Percentiles rank a stretch among this genome's conserved stretches.
These are phyloP conservation scores for Rhizoglyphus robini DNA, from an alignment of 1,140 invertebrate genomes.

Conservation along the genomic window DNA sequence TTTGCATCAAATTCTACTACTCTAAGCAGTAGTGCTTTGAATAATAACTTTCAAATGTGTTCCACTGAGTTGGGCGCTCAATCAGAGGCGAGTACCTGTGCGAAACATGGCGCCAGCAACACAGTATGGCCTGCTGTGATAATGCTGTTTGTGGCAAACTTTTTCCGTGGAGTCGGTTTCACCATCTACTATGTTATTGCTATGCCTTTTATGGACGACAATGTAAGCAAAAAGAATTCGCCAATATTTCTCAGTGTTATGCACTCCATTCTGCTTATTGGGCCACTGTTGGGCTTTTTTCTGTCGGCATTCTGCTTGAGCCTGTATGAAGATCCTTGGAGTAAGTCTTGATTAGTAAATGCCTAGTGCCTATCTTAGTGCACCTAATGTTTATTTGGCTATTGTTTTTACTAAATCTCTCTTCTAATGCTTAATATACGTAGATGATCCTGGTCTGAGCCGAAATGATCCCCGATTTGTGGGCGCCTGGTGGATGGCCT, in stretches of 20 bases:
- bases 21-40: neutral
- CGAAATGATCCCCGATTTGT: slow-evolving; percentile 25
- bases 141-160: slow-evolving; percentile 22
- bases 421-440: too few species aligned
- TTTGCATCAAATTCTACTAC: neutral
- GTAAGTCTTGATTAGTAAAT: slow-evolving; percentile 22
- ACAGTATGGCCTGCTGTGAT: slow-evolving; percentile 17
- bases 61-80: neutral
- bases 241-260: slow-evolving; percentile 26
- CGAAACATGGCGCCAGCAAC: neutral
- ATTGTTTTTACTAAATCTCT: too few species aligned
- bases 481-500: slow-evolving; percentile 51
- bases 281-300: slow-evolving; percentile 25
- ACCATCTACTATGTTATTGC: slow-evolving; percentile 27
- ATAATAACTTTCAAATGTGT: neutral
- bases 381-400: neutral
- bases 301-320: slow-evolving; percentile 23
- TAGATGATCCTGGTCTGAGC: slow-evolving; percentile 22
- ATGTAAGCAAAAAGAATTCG: slow-evolving; percentile 28
- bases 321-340: slow-evolving; percentile 26
- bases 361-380: too few species aligned
- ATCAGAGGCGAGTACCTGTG: neutral
- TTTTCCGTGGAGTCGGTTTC: slow-evolving; percentile 25
- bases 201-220: slow-evolving; percentile 31
- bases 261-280: slow-evolving; percentile 24